Evolutionary conservation across 2,888 invertebrate genomes (phyloP).

Genomic region (Acanthosepion pharaonis): DNA sequence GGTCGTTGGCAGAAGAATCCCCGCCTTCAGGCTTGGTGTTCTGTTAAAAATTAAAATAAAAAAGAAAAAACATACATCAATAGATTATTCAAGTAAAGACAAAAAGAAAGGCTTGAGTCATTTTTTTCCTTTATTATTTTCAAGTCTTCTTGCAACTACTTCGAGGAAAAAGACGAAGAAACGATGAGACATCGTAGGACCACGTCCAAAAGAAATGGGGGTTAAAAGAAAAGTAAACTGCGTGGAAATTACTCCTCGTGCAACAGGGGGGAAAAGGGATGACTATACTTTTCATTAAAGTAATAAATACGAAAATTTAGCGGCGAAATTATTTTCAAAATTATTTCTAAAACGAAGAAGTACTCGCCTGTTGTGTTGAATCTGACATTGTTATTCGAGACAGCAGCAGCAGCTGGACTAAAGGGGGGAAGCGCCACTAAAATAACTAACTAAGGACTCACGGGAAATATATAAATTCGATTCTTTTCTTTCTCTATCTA

Average conservation of each 20-base stretch:
- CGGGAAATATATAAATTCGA: not conserved
- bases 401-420: not conserved
- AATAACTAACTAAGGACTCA: not conserved
- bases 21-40: slow-evolving; percentile 42
- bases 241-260: not conserved
- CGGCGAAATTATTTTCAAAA: not conserved
- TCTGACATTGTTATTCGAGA: slow-evolving; percentile 44
- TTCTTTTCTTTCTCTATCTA: not conserved
- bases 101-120: not conserved
- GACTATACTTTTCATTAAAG: not conserved
- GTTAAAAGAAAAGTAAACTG: not conserved
- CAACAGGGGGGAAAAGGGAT: not conserved
- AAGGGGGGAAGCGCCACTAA: not conserved
- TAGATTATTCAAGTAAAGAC: not conserved
- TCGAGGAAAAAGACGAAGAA: not conserved
- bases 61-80: not conserved
- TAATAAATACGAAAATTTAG: not conserved
- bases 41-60: not conserved
- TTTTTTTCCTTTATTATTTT: not conserved
- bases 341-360: not conserved
- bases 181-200: not conserved
- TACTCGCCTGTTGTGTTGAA: slow-evolving; percentile 45
- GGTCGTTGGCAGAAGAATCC: slow-evolving; percentile 43
- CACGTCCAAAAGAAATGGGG: not conserved
- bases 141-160: not conserved